Conservation (phyloP, 2,113 vertebrate species). For the Cyanoliseus patagonus region DNA sequence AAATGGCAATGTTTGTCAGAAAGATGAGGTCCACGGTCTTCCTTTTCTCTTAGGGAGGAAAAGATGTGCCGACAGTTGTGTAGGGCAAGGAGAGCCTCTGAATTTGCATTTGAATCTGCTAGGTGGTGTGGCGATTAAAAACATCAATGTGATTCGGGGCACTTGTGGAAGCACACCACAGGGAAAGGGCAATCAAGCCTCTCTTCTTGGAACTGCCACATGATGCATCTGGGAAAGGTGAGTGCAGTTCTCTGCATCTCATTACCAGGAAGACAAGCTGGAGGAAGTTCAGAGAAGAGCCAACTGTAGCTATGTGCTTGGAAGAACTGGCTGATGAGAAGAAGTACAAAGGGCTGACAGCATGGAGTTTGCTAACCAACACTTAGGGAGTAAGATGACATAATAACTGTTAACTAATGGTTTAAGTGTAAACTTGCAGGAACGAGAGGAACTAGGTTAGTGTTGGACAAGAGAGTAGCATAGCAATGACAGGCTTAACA, state of each 20-base stretch:
- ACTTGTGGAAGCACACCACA: background rate
- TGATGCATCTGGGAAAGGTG: constrained; percentile 41
- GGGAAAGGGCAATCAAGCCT: background rate
- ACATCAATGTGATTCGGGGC: background rate
- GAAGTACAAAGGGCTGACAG: background rate
- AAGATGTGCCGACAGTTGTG: background rate
- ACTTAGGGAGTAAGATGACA: background rate
- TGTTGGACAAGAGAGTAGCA: background rate
- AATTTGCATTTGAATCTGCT: background rate
- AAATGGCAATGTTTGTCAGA: background rate
- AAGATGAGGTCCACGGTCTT: accelerated
- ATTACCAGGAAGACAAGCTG: constrained; percentile 33
- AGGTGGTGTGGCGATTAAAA: background rate
- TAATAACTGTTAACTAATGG: background rate
- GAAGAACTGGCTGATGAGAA: constrained; percentile 4
- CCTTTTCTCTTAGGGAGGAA: background rate
- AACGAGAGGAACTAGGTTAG: background rate
- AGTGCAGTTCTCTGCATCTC: background rate
- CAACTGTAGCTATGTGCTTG: constrained; percentile 2
- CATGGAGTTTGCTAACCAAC: background rate
- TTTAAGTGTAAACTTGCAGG: background rate
- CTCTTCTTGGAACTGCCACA: constrained; percentile 11
- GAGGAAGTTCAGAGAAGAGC: constrained; percentile 52
- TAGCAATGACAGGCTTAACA: background rate
- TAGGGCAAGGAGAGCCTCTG: background rate